These are phyloP conservation scores for Coptodon bakossiorum DNA, from an alignment of 2,113 vertebrate species.

Conservation along the genomic window DNA sequence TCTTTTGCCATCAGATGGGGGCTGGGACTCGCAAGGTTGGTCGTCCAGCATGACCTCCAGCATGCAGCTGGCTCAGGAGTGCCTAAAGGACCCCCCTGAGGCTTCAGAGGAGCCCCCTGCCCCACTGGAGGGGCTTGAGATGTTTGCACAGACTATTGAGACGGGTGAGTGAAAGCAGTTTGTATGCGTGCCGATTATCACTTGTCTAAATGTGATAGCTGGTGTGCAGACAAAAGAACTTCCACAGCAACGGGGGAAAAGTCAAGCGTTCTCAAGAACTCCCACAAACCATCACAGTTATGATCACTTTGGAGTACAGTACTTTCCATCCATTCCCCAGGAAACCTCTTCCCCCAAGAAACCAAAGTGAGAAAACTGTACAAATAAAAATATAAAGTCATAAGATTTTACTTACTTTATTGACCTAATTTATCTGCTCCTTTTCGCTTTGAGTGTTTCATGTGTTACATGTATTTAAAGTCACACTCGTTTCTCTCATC, in stretches of 20 bases:
- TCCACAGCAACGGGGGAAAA: not conserved
- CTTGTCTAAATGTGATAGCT: not conserved
- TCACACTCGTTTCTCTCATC: not conserved
- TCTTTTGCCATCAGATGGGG: conserved; percentile 53
- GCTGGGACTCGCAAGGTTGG: conserved; percentile 83
- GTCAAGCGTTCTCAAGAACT: not conserved
- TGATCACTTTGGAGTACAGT: not conserved
- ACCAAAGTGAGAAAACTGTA: not conserved
- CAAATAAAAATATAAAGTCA: not conserved
- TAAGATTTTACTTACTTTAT: not conserved
- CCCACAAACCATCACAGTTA: not conserved
- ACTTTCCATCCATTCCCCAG: not conserved
- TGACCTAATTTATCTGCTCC: not conserved
- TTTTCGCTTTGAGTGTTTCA: not conserved
- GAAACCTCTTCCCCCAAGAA: not conserved
- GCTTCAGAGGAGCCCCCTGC: conserved; percentile 82
- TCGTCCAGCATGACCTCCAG: conserved; percentile 89
- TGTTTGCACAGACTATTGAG: conserved; percentile 93
- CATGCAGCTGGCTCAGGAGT: conserved; percentile 91
- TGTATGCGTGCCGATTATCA: not conserved
- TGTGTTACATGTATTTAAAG: not conserved
- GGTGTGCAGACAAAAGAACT: not conserved
- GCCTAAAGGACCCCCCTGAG: conserved; percentile 83
- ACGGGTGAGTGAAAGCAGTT: conserved; percentile 71
- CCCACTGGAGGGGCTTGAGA: conserved; percentile 88